Conservation (phyloP, 2,888 invertebrate species). For the Dryococelus australis region DNA sequence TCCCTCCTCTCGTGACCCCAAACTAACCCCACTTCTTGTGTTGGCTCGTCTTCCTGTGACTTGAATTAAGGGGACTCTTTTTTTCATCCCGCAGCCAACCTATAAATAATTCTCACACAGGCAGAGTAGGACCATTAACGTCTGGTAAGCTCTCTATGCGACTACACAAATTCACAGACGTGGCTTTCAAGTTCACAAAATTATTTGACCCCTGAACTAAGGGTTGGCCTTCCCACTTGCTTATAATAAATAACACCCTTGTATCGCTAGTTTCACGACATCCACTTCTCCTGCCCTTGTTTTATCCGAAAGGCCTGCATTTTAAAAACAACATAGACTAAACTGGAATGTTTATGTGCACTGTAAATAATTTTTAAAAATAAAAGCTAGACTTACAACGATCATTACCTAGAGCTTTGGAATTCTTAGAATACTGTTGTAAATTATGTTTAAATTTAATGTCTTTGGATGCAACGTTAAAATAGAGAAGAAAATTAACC, state of each 20-base stretch:
- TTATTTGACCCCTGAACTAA: not conserved
- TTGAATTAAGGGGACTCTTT: not conserved
- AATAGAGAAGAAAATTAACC: too few relatives aligned
- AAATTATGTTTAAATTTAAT: too few relatives aligned
- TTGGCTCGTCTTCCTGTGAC: not conserved
- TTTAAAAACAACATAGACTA: not conserved
- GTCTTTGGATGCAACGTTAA: too few relatives aligned
- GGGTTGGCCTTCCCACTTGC: not conserved
- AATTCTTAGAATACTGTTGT: too few relatives aligned
- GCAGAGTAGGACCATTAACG: not conserved
- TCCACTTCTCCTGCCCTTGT: not conserved
- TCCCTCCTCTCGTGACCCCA: slow-evolving; percentile 8
- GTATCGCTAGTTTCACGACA: not conserved
- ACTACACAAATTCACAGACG: slow-evolving; percentile 9
- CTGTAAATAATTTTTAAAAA: not conserved
- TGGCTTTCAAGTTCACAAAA: not conserved
- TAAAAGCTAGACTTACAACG: not conserved
- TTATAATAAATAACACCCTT: not conserved
- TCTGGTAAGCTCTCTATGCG: not conserved
- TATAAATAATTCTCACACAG: slow-evolving; percentile 11
- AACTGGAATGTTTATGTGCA: not conserved
- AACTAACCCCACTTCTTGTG: slow-evolving; percentile 11
- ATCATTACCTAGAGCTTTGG: not conserved
- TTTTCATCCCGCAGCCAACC: not conserved
- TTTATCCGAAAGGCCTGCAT: not conserved